Evolutionary conservation across 2,113 vertebrate species (phyloP).

Genomic region (Atractosteus spatula): DNA sequence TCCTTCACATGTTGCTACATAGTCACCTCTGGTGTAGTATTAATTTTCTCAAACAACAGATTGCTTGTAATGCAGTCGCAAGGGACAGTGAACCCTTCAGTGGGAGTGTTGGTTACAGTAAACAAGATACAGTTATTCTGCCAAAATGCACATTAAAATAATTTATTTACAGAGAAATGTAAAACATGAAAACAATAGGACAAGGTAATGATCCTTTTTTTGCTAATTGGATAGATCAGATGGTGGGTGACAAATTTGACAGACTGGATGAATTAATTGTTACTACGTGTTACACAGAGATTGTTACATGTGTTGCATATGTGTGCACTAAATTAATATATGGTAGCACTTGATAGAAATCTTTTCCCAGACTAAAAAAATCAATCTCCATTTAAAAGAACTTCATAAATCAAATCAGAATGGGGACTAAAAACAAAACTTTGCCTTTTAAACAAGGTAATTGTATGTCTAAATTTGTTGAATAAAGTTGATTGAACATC

Average conservation of each 20-base stretch:
- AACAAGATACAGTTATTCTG: neutral
- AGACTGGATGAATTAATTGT: neutral
- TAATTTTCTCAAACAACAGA: conserved; percentile 33
- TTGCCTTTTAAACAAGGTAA: too few relatives aligned
- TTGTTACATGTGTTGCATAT: too few relatives aligned
- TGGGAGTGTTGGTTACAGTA: neutral
- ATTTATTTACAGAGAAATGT: conserved; percentile 2
- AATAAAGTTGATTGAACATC: too few relatives aligned
- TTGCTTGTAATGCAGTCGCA: conserved; percentile 22
- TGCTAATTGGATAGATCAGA: conserved; percentile 8
- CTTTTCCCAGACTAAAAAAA: too few relatives aligned
- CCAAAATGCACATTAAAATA: conserved; percentile 6
- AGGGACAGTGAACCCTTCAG: conserved; percentile 5
- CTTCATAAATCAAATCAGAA: too few relatives aligned
- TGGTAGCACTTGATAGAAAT: too few relatives aligned
- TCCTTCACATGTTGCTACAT: neutral
- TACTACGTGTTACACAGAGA: neutral
- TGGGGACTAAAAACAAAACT: too few relatives aligned
- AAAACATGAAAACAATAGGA: neutral
- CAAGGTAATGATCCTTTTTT: conserved; percentile 11
- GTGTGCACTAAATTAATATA: too few relatives aligned
- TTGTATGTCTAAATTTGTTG: too few relatives aligned
- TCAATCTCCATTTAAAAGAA: too few relatives aligned
- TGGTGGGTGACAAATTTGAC: neutral
- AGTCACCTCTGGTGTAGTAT: conserved; percentile 19